These are phyloP conservation scores for Trissoscelio sp. DNA, from an alignment of 2,888 invertebrate species.

Conservation along the genomic window DNA sequence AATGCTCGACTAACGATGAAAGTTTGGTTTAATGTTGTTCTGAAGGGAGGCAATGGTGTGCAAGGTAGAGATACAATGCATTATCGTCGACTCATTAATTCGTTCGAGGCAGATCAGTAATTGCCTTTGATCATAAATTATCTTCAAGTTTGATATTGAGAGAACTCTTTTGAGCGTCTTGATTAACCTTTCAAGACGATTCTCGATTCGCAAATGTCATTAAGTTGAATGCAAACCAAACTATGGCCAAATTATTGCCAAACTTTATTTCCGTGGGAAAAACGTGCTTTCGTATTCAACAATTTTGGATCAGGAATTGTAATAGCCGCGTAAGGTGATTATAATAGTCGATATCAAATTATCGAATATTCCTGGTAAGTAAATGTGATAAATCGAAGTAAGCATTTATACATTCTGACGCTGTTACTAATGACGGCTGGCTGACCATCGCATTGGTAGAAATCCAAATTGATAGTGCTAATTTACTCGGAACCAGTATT, in stretches of 20 bases:
- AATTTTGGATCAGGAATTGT: no score
- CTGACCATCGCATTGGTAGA: slow-evolving; percentile 30
- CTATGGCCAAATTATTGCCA: neutral
- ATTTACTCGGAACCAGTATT: slow-evolving; percentile 34
- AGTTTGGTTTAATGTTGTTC: slow-evolving; percentile 59
- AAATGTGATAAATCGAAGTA: slow-evolving; percentile 11
- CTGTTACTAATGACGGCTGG: slow-evolving; percentile 23
- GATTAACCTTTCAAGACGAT: slow-evolving; percentile 29
- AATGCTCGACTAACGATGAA: slow-evolving; percentile 58
- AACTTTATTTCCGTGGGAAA: neutral
- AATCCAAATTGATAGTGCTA: slow-evolving; percentile 36
- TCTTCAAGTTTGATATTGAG: slow-evolving; percentile 27
- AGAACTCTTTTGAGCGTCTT: slow-evolving; percentile 21
- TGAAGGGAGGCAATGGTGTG: slow-evolving; percentile 61
- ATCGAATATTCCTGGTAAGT: neutral
- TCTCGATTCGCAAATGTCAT: neutral
- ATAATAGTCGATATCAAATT: neutral
- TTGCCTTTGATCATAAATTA: slow-evolving; percentile 55
- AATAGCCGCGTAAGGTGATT: neutral
- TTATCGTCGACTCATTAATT: slow-evolving; percentile 70
- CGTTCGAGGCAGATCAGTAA: slow-evolving; percentile 40
- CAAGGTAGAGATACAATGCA: slow-evolving; percentile 66
- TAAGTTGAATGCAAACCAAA: slow-evolving; percentile 1
- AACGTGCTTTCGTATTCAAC: no score
- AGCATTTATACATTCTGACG: slow-evolving; percentile 21